Conservation (phyloP, 2,113 vertebrate genomes). For the Calyptommatus sinebrachiatus region DNA sequence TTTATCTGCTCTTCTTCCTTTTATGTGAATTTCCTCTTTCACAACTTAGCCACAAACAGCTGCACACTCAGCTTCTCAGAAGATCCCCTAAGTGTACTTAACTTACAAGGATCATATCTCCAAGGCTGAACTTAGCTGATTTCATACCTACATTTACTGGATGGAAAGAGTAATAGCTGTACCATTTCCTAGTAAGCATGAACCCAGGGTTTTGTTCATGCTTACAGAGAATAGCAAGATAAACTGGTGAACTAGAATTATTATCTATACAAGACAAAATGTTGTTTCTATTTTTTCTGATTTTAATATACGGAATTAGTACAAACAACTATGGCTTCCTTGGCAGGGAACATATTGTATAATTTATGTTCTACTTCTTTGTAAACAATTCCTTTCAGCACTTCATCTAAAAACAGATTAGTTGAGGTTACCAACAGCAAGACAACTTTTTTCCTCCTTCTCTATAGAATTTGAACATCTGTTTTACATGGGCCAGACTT, state of each 20-base stretch:
- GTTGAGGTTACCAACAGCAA: no score
- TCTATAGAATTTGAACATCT: no score
- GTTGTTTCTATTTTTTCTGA: neutral
- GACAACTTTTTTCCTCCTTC: no score
- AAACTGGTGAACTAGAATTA: neutral
- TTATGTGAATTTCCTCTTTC: constrained; percentile 12
- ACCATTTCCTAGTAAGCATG: constrained; percentile 27
- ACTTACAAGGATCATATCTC: constrained; percentile 46
- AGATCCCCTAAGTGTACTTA: constrained; percentile 46
- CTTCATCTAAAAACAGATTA: no score
- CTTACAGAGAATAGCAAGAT: neutral
- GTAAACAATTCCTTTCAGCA: no score
- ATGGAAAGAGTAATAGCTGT: constrained; percentile 26
- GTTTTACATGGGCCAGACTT: no score
- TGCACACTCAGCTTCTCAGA: constrained; percentile 33
- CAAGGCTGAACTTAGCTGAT: constrained; percentile 31
- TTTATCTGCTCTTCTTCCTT: neutral
- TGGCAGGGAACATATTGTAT: neutral
- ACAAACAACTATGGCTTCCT: neutral
- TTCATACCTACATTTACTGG: constrained; percentile 42
- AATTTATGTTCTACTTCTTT: neutral
- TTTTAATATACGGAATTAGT: neutral
- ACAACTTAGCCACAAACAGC: constrained; percentile 38
- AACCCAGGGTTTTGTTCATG: neutral
- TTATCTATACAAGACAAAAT: neutral